A percentile compares a stretch with the other conserved stretches of the same genome.
These are phyloP conservation scores for Chaetodon trifascialis DNA, from an alignment of 2,113 vertebrate genomes.

Conservation along the genomic window DNA sequence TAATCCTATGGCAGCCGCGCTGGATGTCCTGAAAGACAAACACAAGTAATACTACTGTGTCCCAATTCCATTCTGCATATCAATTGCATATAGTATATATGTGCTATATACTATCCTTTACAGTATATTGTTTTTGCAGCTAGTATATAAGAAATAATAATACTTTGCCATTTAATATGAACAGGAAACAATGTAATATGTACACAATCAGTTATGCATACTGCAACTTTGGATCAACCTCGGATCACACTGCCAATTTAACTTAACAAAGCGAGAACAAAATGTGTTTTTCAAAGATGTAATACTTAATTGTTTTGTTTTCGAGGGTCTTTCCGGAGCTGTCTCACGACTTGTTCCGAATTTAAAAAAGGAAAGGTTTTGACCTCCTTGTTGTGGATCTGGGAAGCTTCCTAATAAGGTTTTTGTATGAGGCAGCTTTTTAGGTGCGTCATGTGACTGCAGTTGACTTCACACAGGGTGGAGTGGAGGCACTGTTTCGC, in stretches of 20 bases:
- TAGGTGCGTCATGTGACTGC: conserved; percentile 31
- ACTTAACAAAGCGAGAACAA: neutral
- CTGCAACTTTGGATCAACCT: neutral
- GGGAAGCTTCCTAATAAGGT: conserved; percentile 63
- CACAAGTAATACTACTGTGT: neutral
- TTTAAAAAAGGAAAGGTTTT: conserved; percentile 12
- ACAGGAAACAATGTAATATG: neutral
- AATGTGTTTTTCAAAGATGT: neutral
- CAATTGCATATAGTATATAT: too few relatives aligned
- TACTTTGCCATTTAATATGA: neutral
- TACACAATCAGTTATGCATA: neutral
- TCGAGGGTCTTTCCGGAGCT: neutral
- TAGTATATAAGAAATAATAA: neutral
- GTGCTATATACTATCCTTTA: neutral
- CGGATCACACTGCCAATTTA: neutral
- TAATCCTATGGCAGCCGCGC: neutral
- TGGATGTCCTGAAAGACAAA: neutral
- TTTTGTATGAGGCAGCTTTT: conserved; percentile 32
- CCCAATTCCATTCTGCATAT: neutral
- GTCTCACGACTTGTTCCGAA: neutral
- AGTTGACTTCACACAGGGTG: neutral
- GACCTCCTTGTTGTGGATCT: neutral
- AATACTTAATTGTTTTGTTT: neutral
- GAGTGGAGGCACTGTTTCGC: conserved; percentile 39
- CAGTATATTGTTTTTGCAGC: neutral